These are phyloP conservation scores for Beris morrisii DNA, from an alignment of 2,888 invertebrate genomes.

Conservation along the genomic window DNA sequence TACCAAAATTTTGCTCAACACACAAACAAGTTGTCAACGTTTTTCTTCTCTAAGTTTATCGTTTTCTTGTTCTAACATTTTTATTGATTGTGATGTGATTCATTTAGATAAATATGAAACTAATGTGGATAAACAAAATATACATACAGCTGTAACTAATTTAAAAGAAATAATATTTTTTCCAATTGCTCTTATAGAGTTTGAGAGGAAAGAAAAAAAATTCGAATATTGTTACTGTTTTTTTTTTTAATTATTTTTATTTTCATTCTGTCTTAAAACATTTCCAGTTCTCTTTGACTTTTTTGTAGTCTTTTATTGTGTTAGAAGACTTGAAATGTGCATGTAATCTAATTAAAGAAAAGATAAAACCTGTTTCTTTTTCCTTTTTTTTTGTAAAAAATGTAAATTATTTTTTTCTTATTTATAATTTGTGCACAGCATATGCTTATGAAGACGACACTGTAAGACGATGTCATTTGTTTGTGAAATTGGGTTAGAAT, in stretches of 20 bases:
- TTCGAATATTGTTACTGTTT: constrained; percentile 24
- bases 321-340: background rate
- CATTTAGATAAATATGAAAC: background rate
- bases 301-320: too few species aligned
- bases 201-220: constrained; percentile 1
- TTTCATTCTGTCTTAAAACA: background rate
- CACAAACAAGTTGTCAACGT: too few species aligned
- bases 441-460: too few species aligned
- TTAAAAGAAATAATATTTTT: constrained; percentile 4
- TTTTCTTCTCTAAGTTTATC: too few species aligned
- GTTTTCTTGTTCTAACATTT: too few species aligned
- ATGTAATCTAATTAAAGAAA: background rate
- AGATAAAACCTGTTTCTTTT: background rate
- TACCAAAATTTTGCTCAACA: too few species aligned
- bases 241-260: constrained; percentile 14
- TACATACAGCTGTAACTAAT: background rate
- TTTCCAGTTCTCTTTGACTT: background rate
- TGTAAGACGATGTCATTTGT: too few species aligned
- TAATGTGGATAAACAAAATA: constrained; percentile 2
- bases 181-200: constrained; percentile 21
- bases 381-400: background rate
- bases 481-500: too few species aligned
- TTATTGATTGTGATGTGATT: constrained; percentile 1
- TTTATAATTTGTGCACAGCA: background rate
- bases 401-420: background rate